Percentiles rank a stretch among this genome's conserved stretches.
These are phyloP conservation scores for Chiloscyllium plagiosum DNA, from an alignment of 2,113 vertebrate genomes.

Conservation along the genomic window DNA sequence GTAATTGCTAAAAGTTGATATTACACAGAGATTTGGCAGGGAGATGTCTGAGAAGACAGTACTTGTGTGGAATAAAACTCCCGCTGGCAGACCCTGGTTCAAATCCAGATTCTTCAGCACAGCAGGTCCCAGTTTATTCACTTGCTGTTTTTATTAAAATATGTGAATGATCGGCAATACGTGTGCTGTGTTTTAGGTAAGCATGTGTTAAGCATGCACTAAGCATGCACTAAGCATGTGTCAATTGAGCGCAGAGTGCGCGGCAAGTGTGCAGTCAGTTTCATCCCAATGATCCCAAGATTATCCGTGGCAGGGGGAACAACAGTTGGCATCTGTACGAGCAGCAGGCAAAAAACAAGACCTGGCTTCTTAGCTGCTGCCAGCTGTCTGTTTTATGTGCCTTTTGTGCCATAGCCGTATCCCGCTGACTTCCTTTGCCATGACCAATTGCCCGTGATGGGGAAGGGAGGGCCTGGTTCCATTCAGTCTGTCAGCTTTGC, in stretches of 20 bases:
- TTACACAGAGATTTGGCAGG: slow-evolving; percentile 6
- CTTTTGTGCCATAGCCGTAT: slow-evolving; percentile 26
- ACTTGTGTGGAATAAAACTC: slow-evolving; percentile 11
- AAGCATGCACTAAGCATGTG: neutral
- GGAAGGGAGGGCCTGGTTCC: neutral
- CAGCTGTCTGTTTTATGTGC: slow-evolving; percentile 16
- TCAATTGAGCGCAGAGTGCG: neutral
- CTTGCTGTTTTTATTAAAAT: neutral
- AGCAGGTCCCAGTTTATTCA: neutral
- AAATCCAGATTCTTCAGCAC: neutral
- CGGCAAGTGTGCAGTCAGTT: slow-evolving; percentile 2
- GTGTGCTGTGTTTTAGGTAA: neutral
- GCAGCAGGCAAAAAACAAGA: slow-evolving; percentile 24
- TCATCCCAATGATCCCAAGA: neutral
- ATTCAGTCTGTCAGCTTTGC: slow-evolving; percentile 18
- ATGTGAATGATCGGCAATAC: neutral
- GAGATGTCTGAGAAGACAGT: neutral
- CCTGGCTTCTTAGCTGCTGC: slow-evolving; percentile 23
- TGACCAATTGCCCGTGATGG: slow-evolving; percentile 30
- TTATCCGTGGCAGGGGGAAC: slow-evolving; percentile 27
- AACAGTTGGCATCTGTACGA: slow-evolving; percentile 33
- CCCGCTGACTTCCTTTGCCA: slow-evolving; percentile 27
- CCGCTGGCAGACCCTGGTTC: neutral
- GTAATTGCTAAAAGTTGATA: neutral
- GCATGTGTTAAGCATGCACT: neutral